Conservation (phyloP, 92 coral and sea anemone species). For the Porites divaricata region DNA sequence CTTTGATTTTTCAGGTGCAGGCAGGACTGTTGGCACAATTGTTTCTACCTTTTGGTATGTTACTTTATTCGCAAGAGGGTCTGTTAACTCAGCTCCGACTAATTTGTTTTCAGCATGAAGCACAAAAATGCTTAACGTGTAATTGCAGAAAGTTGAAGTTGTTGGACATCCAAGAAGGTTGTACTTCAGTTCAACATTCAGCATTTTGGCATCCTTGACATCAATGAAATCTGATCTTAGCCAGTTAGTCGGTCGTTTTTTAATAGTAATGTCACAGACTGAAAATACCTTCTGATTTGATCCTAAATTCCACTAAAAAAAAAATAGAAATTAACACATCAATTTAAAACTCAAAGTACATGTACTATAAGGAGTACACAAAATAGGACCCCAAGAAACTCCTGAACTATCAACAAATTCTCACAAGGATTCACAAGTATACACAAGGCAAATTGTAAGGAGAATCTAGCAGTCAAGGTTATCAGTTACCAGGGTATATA, state of each 20-base stretch:
- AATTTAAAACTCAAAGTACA: too few relatives aligned
- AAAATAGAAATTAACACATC: neutral
- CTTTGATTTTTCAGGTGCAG: neutral
- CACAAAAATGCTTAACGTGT: conserved; percentile 51
- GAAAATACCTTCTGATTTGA: neutral
- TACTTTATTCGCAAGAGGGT: neutral
- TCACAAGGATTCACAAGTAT: too few relatives aligned
- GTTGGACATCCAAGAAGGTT: conserved; percentile 46
- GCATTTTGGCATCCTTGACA: conserved; percentile 58
- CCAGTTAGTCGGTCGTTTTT: conserved; percentile 62
- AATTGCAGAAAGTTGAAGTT: conserved; percentile 34
- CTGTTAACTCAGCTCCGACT: neutral
- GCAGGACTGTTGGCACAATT: conserved; percentile 18
- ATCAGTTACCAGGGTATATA: too few relatives aligned
- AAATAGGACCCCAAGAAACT: too few relatives aligned
- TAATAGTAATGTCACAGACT: conserved; percentile 49
- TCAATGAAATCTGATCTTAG: conserved; percentile 62
- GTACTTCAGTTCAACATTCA: conserved; percentile 57
- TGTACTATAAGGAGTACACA: too few relatives aligned
- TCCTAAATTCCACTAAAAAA: conserved; percentile 47
- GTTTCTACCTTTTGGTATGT: conserved; percentile 13
- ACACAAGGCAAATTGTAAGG: too few relatives aligned
- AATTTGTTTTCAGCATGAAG: conserved; percentile 36
- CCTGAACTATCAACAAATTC: too few relatives aligned
- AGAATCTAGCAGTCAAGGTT: too few relatives aligned